Percentiles rank a stretch among this genome's conserved stretches.
Conservation (phyloP, 2,113 vertebrate genomes). For the Atrichornis clamosus region DNA sequence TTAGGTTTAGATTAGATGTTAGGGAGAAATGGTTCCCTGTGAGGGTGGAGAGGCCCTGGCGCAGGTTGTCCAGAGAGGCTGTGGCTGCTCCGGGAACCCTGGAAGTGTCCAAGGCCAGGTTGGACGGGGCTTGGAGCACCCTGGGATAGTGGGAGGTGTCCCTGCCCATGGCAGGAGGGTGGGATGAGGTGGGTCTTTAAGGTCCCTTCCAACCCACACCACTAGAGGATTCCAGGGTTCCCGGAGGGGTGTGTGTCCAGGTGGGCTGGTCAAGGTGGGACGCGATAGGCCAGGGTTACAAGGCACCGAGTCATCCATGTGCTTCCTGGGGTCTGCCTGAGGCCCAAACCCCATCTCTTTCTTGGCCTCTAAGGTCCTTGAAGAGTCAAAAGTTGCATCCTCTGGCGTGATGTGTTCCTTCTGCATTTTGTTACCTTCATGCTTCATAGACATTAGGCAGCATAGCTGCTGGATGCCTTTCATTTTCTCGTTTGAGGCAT, state of each 20-base stretch:
- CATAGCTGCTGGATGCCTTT: neutral
- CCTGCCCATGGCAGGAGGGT: neutral
- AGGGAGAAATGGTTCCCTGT: neutral
- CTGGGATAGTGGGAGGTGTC: neutral
- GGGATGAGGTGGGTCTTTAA: neutral
- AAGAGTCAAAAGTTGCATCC: neutral
- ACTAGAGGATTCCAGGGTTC: neutral
- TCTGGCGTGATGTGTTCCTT: neutral
- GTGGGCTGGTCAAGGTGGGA: neutral
- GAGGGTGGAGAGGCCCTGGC: neutral
- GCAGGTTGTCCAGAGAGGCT: neutral
- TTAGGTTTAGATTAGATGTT: neutral
- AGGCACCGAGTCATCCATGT: neutral
- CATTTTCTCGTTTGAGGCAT: neutral
- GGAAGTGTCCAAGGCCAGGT: accelerated
- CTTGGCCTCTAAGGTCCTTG: neutral
- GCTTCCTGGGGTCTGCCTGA: neutral
- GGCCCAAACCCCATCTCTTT: neutral
- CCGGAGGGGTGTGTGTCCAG: neutral
- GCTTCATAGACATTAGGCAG: neutral
- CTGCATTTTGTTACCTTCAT: neutral
- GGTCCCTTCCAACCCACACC: neutral
- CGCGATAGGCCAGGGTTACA: neutral
- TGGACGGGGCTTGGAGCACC: neutral
- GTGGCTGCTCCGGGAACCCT: neutral